phyloP scores from a whole-genome alignment of 2,113 vertebrate species.

The Telmatochromis brichardi region DNA sequence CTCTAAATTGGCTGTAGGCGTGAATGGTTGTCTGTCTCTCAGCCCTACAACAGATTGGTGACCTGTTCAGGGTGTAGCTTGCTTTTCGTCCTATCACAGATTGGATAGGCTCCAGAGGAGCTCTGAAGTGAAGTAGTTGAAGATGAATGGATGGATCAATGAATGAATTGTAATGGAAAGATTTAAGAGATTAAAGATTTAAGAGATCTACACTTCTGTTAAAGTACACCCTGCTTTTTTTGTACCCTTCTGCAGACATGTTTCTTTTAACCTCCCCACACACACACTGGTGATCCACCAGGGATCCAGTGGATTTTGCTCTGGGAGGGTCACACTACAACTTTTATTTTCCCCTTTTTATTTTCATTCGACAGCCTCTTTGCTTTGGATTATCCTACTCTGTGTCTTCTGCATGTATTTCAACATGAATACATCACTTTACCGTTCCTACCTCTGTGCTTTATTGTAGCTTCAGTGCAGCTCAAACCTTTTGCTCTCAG shows the following conservation, averaged over 20 bases:
- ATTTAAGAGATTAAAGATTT: not conserved
- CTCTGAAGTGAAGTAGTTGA: not conserved
- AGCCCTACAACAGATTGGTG: not conserved
- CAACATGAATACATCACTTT: not conserved
- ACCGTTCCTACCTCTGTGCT: fast-evolving
- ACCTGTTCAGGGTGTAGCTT: not conserved
- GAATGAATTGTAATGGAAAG: not conserved
- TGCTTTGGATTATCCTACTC: not conserved
- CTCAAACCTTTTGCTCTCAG: not conserved
- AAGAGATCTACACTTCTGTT: fast-evolving
- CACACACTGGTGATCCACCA: fast-evolving
- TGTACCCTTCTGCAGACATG: not conserved
- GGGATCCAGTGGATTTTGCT: not conserved
- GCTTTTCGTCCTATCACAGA: not conserved
- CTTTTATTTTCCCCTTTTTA: not conserved
- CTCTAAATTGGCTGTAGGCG: fast-evolving
- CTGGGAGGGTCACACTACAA: not conserved
- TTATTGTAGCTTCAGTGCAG: not conserved
- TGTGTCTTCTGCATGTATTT: not conserved
- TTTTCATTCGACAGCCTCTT: not conserved
- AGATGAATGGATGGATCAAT: not conserved
- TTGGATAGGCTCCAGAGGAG: not conserved
- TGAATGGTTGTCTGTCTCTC: not conserved
- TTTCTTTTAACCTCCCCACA: not conserved
- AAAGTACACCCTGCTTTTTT: not conserved